phyloP scores from a whole-genome alignment of 2,888 invertebrate genomes.

The Apotomis turbidana region DNA sequence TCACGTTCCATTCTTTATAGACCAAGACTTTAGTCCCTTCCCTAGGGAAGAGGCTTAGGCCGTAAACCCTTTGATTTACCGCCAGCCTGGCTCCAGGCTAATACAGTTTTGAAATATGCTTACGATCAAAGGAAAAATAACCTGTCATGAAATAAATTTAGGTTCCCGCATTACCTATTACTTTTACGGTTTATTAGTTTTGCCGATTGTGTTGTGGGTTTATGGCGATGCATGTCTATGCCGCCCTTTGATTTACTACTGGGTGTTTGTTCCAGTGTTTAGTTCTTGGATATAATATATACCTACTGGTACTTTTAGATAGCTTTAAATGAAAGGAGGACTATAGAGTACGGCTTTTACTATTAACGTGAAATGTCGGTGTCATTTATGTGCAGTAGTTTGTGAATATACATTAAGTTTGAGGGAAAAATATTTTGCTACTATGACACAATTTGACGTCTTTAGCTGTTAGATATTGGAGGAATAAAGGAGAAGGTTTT shows the following conservation, averaged over 20 bases:
- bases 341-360: too few relatives aligned
- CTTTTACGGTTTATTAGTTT: constrained; percentile 13
- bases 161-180: constrained; percentile 13
- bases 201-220: constrained; percentile 7
- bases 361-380: too few relatives aligned
- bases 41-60: background rate
- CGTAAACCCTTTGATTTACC: constrained; percentile 34
- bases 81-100: constrained; percentile 13
- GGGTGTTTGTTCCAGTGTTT: background rate
- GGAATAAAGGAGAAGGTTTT: too few relatives aligned
- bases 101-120: constrained; percentile 28
- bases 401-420: too few relatives aligned
- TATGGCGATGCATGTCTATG: background rate
- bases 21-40: constrained; percentile 2
- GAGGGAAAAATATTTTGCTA: too few relatives aligned
- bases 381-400: too few relatives aligned
- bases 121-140: constrained; percentile 26
- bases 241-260: constrained; percentile 1
- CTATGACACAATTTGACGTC: too few relatives aligned
- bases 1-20: constrained; percentile 3
- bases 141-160: constrained; percentile 23
- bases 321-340: background rate
- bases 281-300: background rate
- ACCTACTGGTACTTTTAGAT: too few relatives aligned
- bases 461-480: too few relatives aligned